Base-by-base conservation (phyloP, 2,113 vertebrate genomes). In the Tragelaphus scriptus region DNA sequence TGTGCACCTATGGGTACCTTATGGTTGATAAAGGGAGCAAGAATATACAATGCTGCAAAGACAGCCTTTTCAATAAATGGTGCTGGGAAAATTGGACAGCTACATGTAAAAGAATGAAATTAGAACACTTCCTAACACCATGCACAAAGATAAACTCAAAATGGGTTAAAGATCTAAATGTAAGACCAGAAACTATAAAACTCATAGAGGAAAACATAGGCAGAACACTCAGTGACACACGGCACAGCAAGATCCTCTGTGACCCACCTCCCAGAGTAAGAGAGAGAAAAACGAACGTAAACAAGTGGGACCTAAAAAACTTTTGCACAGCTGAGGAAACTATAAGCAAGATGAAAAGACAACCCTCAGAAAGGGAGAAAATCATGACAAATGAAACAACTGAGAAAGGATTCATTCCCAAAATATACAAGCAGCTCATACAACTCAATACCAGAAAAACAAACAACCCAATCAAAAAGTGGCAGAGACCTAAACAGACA, bases 181-280 rank as follows among this genome's bases (percentile, higher is more conserved):
- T 68, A n/a, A 68, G 32, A 36, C 32, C 32, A 36, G 65, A 68
- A 10, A n/a, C 17, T 19, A 68, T 36, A 68, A 36, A 68, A 68
- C 32, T 36, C 65, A 1, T 19, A 68, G 32, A 68, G 8, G 30
- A n/a, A 68, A 68, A 21, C 32, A 19, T 19, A 19, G 8, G 65
- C 65, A 36, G 65, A 19, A 68, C 16, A 68, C 32, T 68, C 32
- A n/a, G 16, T 1, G 16, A 36, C 32, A n/a, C 15, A 5, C 4
- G 36, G 19, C 32, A 19, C 32, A 68, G 16, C 63, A 68, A 68
- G 63, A 68, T n/a, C 63, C 32, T 68, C 63, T 19, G 9, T 68
- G 63, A 1, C 17, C 8, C 65, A 68, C 32, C 65, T 36, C 0
- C 4, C 10, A 68, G 63, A 9, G 8, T 68, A 36, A 68, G 0